Evolutionary conservation across 1,140 invertebrate genomes (phyloP).

Genomic region (Druon quercuslanigerum): DNA sequence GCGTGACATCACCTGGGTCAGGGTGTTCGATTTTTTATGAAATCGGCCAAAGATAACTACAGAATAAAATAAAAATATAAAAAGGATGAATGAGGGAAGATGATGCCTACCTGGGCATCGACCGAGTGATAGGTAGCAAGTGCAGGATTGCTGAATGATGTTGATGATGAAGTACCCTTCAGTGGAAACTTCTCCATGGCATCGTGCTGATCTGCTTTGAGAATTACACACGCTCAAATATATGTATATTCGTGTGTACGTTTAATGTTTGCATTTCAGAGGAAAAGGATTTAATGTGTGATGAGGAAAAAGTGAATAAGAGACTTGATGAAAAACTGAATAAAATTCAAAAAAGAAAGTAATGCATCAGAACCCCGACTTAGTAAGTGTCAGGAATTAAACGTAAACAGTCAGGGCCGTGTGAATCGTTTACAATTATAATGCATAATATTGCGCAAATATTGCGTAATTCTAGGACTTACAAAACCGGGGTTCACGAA

Average conservation of each 20-base stretch:
- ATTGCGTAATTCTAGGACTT: no score
- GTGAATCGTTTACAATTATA: no score
- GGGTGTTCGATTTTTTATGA: no score
- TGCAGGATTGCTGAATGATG: constrained; percentile 63
- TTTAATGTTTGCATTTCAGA: not conserved
- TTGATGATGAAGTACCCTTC: constrained; percentile 69
- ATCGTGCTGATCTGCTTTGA: constrained; percentile 63
- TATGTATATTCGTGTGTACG: not conserved
- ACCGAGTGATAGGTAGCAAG: constrained; percentile 71
- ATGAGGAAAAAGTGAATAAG: not conserved
- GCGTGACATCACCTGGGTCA: no score
- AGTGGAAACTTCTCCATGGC: constrained; percentile 75
- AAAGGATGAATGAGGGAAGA: constrained; percentile 42
- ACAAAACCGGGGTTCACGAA: no score
- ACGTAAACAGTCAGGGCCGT: no score
- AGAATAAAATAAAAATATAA: not conserved
- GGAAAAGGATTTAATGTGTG: not conserved
- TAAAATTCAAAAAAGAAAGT: no score
- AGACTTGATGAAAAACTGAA: not conserved
- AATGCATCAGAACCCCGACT: no score
- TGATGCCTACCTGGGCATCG: constrained; percentile 70
- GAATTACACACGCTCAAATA: constrained; percentile 34
- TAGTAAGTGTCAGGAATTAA: no score
- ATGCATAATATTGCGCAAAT: no score
- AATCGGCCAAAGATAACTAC: not conserved